Evolutionary conservation across 35 echinoderm and acorn worm species (phyloP).

Genomic region (Stichopus chloronotus): DNA sequence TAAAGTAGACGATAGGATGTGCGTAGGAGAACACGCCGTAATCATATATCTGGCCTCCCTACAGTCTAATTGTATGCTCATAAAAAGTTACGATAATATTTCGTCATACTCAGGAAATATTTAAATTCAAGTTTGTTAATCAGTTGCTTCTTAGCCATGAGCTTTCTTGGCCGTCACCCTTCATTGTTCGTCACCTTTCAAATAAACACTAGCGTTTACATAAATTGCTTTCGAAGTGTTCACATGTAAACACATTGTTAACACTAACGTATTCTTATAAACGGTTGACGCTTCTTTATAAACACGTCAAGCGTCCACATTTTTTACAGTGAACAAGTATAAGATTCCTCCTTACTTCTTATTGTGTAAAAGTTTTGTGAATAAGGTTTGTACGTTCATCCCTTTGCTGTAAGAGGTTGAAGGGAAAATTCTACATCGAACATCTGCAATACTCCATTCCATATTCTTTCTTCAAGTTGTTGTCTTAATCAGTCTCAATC

Average conservation of each 20-base stretch:
- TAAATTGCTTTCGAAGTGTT: not conserved
- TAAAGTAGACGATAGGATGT: not conserved
- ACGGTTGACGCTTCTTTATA: no score
- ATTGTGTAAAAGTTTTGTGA: not conserved
- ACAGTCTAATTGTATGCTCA: not conserved
- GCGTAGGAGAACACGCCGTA: not conserved
- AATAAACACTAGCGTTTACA: not conserved
- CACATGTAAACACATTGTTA: no score
- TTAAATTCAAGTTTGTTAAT: not conserved
- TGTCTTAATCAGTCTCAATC: not conserved
- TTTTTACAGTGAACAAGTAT: no score
- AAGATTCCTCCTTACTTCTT: not conserved
- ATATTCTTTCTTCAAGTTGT: not conserved
- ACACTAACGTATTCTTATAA: no score
- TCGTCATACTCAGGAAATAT: not conserved
- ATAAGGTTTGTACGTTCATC: not conserved
- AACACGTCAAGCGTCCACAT: no score
- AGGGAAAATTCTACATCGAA: not conserved
- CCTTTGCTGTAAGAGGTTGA: not conserved
- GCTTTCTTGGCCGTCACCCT: not conserved
- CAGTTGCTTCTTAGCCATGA: not conserved
- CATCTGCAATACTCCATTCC: not conserved
- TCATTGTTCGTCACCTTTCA: not conserved
- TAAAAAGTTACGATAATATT: constrained; percentile 6
- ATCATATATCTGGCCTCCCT: not conserved